Evolutionary conservation across 1,140 invertebrate genomes (phyloP), one percentile per base, ranked within the genome.

Genomic region (Euborellia annulipes): DNA sequence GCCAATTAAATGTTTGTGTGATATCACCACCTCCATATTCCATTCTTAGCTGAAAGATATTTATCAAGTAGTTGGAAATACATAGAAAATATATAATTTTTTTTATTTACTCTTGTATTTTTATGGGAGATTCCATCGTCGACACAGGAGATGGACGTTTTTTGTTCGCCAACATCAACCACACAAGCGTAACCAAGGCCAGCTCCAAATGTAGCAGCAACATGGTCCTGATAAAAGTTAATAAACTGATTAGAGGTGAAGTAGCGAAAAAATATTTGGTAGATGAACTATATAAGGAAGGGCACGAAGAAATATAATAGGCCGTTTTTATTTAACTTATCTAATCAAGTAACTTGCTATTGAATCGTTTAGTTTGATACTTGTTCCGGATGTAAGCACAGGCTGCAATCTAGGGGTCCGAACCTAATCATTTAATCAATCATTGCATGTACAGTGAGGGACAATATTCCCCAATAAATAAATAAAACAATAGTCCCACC

Each of bases 111-210:
- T 57, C 90, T 71, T 0, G 90, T 91, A 41, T 82, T 81, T 57
- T 81, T 76, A 56, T 91, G 85, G 39, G 89, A 94, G 44, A 95
- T 86, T 11, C 88, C 90, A 72, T 96, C 91, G 67, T 96, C 91
- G 2, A 95, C 88, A 68, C 92, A 97, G 9, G 87, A 92, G 13
- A 96, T 80, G 1, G 88, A 87, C 1, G 87, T 93, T 68, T 96
- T 95, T 62, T 93, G 85, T 60, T 93, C 89, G 0, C 92, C 92
- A 38, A 95, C 81, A 63, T 97, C 91, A 6, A 97, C 82, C 13
- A 96, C 88, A 69, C 91, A 95, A 7, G 89, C 90, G 61, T 79
- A 85, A 19, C 85, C 82, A 13, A 95, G 68, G 16, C 91, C 91
- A 34, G 88, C 83, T 14, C 91, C 92, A 70, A 94, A 95, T 14